These are phyloP conservation scores for Nautilus pompilius DNA, from an alignment of 1,140 invertebrate species.

Conservation along the genomic window DNA sequence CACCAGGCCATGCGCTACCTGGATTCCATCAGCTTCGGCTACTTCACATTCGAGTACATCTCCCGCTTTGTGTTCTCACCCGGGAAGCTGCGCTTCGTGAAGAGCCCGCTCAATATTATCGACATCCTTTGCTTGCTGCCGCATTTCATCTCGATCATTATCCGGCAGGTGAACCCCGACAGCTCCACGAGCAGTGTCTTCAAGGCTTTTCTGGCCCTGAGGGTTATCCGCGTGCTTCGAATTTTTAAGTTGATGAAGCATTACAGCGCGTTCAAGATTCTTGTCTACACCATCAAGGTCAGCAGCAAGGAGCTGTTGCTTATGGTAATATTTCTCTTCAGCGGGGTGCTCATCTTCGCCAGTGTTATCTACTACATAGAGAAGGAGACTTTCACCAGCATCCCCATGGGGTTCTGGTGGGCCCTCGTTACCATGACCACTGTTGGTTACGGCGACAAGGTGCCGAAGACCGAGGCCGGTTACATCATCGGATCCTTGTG, in stretches of 20 bases:
- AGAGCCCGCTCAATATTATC: constrained; percentile 43
- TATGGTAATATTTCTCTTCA: constrained; percentile 51
- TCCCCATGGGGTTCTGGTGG: constrained; percentile 96
- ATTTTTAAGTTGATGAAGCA: constrained; percentile 55
- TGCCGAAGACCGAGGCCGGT: constrained; percentile 59
- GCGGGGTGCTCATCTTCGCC: constrained; percentile 51
- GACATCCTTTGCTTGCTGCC: constrained; percentile 50
- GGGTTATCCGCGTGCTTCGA: constrained; percentile 44
- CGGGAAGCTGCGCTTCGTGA: constrained; percentile 36
- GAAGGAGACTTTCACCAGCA: constrained; percentile 63
- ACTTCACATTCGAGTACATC: constrained; percentile 43
- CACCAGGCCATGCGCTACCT: constrained; percentile 39
- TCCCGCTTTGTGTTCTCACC: constrained; percentile 41
- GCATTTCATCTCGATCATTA: constrained; percentile 43
- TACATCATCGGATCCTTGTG: constrained; percentile 96
- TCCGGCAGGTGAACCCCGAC: constrained; percentile 31
- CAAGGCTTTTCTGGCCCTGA: constrained; percentile 36
- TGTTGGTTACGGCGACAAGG: constrained; percentile 77
- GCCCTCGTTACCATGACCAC: constrained; percentile 98
- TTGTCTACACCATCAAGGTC: constrained; percentile 53
- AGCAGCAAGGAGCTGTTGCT: constrained; percentile 50
- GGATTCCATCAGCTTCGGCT: constrained; percentile 46
- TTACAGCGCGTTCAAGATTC: constrained; percentile 53
- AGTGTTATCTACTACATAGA: constrained; percentile 51
- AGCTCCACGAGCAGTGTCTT: constrained; percentile 32